Percentiles rank a stretch among this genome's conserved stretches.
phyloP scores from a whole-genome alignment of 2,888 invertebrate species.

The Emmelina monodactyla region DNA sequence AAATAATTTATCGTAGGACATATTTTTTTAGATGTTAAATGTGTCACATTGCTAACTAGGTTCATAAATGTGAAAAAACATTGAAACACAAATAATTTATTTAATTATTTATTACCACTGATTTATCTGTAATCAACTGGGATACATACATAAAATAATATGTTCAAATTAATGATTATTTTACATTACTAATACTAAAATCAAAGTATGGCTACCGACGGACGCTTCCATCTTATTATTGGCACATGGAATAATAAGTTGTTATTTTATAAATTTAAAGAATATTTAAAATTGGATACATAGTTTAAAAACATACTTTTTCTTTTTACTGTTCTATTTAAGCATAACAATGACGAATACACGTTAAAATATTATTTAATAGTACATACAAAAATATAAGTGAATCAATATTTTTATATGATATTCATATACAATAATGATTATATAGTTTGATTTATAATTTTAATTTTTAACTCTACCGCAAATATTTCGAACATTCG shows the following conservation, averaged over 20 bases:
- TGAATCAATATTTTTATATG: constrained; percentile 20
- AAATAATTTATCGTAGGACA: too few relatives aligned
- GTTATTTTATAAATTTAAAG: constrained; percentile 6
- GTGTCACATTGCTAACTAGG: too few relatives aligned
- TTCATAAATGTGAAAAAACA: constrained; percentile 7
- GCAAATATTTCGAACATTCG: constrained; percentile 42
- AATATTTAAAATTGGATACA: constrained; percentile 10
- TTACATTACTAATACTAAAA: constrained; percentile 38
- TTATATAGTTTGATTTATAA: constrained; percentile 49
- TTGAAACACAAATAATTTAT: constrained; percentile 26
- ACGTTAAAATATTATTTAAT: too few relatives aligned
- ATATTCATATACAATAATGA: constrained; percentile 53
- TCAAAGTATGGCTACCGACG: constrained; percentile 59
- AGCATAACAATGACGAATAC: too few relatives aligned
- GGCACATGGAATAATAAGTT: constrained; percentile 45
- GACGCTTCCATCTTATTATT: constrained; percentile 37
- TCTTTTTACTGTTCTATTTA: too few relatives aligned
- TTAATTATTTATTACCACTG: constrained; percentile 57
- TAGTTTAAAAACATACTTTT: too few relatives aligned
- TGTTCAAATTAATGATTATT: constrained; percentile 46
- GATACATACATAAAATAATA: constrained; percentile 42
- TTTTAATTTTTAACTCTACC: neutral
- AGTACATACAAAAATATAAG: constrained; percentile 2
- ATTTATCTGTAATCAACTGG: constrained; percentile 40
- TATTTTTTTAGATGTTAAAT: too few relatives aligned